Conservation (phyloP, 2,888 invertebrate species). For the Drosophila anomalata region DNA sequence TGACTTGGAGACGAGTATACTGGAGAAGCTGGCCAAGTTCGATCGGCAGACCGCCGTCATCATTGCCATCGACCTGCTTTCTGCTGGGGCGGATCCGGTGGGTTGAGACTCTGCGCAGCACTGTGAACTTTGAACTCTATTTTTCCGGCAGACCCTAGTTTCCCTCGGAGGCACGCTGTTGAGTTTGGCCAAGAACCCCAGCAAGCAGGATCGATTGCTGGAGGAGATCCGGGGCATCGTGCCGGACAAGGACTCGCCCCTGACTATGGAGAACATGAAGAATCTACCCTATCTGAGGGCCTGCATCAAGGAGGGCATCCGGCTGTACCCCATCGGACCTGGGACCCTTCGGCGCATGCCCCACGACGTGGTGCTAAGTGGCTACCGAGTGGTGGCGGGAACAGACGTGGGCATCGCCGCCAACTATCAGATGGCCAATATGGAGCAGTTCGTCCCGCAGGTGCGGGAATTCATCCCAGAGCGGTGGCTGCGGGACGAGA, state of each 20-base stretch:
- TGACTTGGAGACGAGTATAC: constrained; percentile 84
- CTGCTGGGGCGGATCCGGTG: constrained; percentile 90
- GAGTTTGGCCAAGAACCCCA: constrained; percentile 86
- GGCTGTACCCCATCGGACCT: constrained; percentile 86
- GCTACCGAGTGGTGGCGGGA: constrained; percentile 87
- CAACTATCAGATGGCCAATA: constrained; percentile 86
- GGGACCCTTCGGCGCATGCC: constrained; percentile 86
- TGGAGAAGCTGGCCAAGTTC: constrained; percentile 87
- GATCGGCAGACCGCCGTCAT: constrained; percentile 87
- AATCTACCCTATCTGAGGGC: constrained; percentile 88
- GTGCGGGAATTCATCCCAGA: constrained; percentile 89
- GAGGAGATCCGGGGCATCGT: constrained; percentile 85
- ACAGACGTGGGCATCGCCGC: constrained; percentile 90
- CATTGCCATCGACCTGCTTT: constrained; percentile 89
- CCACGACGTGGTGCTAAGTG: constrained; percentile 87
- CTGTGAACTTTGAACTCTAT: neutral
- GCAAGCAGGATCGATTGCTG: constrained; percentile 87
- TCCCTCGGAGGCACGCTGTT: constrained; percentile 86
- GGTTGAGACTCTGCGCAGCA: constrained; percentile 54
- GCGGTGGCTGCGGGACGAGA: constrained; percentile 86
- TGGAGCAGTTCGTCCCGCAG: constrained; percentile 87
- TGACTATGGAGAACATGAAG: constrained; percentile 84
- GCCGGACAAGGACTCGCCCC: constrained; percentile 81
- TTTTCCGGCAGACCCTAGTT: constrained; percentile 78
- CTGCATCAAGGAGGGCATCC: constrained; percentile 89